Percentiles rank a stretch among this genome's conserved stretches.
Conservation (phyloP, 1,140 invertebrate genomes). For the Anastatus disparis region DNA sequence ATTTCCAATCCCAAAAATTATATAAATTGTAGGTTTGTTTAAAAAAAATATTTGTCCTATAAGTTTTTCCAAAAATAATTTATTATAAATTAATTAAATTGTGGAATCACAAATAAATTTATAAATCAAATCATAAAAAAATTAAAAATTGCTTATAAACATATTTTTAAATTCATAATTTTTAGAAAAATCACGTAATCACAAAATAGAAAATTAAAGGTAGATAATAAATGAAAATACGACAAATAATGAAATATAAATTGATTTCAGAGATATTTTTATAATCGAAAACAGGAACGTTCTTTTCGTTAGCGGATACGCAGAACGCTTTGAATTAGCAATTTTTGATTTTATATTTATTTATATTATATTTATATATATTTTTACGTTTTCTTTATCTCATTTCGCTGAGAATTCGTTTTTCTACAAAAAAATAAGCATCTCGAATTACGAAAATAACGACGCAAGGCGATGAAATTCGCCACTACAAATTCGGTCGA, state of each 20-base stretch:
- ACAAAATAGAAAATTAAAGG: slow-evolving; percentile 5
- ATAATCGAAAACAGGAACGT: slow-evolving; percentile 23
- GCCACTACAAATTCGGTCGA: slow-evolving; percentile 32
- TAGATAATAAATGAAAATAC: background rate
- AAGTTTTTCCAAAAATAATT: slow-evolving; percentile 23
- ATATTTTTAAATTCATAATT: slow-evolving; percentile 12
- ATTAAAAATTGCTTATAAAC: slow-evolving; percentile 7
- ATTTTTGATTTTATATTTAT: slow-evolving; percentile 36
- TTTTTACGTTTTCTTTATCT: slow-evolving; percentile 38
- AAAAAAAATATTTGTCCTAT: slow-evolving; percentile 19
- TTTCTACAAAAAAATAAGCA: slow-evolving; percentile 44
- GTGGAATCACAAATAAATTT: slow-evolving; percentile 39
- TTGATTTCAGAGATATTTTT: slow-evolving; percentile 38
- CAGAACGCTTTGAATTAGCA: slow-evolving; percentile 32
- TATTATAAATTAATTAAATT: slow-evolving; percentile 18
- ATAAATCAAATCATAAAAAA: slow-evolving; percentile 26
- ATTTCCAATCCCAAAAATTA: slow-evolving; percentile 35
- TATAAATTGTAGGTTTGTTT: slow-evolving; percentile 19
- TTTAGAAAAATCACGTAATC: background rate
- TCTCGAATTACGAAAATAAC: slow-evolving; percentile 44
- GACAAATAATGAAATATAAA: background rate
- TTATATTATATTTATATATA: slow-evolving; percentile 13
- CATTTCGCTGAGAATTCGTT: slow-evolving; percentile 34
- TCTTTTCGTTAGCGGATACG: slow-evolving; percentile 4
- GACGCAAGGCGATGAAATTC: slow-evolving; percentile 31